Percentiles rank a stretch among this genome's conserved stretches.
These are phyloP conservation scores for Bucorvus abyssinicus DNA, from an alignment of 2,797 vertebrate species.

Conservation along the genomic window DNA sequence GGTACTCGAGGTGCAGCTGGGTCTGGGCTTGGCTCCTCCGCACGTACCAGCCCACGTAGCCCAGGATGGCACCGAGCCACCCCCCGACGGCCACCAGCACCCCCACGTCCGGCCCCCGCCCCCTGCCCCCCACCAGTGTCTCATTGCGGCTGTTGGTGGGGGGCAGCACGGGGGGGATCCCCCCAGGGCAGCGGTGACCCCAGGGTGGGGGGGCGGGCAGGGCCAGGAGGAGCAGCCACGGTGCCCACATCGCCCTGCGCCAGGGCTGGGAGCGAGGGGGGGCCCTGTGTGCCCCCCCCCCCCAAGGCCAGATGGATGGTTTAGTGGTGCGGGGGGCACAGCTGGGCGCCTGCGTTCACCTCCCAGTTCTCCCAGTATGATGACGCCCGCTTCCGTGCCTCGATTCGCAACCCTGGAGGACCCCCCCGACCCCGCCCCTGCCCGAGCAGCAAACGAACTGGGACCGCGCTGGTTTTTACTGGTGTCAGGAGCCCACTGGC, in stretches of 20 bases:
- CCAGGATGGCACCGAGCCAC: slow-evolving; percentile 82
- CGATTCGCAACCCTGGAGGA: too few relatives aligned
- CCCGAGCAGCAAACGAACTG: rapidly evolving
- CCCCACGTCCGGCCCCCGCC: slow-evolving; percentile 67
- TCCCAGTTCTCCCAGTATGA: too few relatives aligned
- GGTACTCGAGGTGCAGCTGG: slow-evolving; percentile 78
- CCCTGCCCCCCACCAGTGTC: slow-evolving; percentile 70
- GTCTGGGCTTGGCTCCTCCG: slow-evolving; percentile 79
- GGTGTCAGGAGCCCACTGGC: rapidly evolving
- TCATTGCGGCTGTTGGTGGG: not conserved
- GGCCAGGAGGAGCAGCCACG: not conserved
- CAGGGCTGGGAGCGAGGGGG: too few relatives aligned
- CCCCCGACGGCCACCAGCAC: slow-evolving; percentile 83
- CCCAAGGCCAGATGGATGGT: too few relatives aligned
- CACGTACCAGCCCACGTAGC: slow-evolving; percentile 81
- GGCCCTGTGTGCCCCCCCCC: too few relatives aligned
- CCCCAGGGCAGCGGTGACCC: not conserved
- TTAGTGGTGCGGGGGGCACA: too few relatives aligned
- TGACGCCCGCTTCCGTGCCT: too few relatives aligned
- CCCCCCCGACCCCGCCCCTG: not conserved
- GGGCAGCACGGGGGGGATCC: slow-evolving; percentile 24
- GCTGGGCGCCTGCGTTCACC: too few relatives aligned
- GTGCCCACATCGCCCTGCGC: not conserved
- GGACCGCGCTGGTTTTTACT: not conserved
- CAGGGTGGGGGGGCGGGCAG: not conserved